phyloP scores from a whole-genome alignment of 2,113 vertebrate genomes.

The Gracilinanus agilis region DNA sequence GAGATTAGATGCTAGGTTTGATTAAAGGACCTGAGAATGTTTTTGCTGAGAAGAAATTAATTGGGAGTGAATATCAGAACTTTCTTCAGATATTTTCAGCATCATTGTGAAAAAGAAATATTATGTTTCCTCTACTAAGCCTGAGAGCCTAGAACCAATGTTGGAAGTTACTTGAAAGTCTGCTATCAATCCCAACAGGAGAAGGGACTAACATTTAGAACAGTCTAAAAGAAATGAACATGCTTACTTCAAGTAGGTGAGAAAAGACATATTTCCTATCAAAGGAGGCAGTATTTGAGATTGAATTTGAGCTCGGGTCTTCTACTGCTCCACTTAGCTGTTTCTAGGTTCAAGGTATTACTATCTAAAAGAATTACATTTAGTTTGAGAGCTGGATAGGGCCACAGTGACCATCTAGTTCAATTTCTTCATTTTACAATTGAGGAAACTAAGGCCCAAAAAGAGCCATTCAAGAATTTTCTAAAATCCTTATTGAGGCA shows the following conservation, averaged over 20 bases:
- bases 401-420: neutral
- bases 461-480: neutral
- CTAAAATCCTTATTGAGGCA: neutral
- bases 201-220: neutral
- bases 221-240: neutral
- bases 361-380: neutral
- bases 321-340: neutral
- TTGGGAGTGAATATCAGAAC: neutral
- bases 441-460: neutral
- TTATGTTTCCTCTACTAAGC: neutral
- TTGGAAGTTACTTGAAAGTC: neutral
- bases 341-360: neutral
- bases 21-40: neutral
- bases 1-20: neutral
- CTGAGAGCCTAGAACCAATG: neutral
- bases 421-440: neutral
- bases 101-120: neutral
- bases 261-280: neutral
- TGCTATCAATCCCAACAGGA: neutral
- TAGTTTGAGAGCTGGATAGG: neutral
- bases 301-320: neutral
- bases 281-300: neutral
- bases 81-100: neutral
- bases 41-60: neutral
- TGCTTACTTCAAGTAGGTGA: neutral